Conservation (phyloP, 2,797 vertebrate genomes). For the Nasua narica region DNA sequence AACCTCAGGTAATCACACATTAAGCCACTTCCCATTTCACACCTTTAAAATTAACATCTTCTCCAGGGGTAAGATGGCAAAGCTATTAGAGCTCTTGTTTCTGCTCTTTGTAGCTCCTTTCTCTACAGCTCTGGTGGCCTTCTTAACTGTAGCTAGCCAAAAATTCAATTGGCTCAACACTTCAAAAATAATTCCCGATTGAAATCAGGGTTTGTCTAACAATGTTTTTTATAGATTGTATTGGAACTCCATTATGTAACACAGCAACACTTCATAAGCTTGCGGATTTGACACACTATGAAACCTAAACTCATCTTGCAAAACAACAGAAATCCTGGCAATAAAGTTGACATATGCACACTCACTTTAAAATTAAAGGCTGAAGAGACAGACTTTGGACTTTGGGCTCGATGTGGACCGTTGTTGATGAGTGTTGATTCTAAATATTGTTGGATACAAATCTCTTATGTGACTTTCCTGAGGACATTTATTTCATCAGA, state of each 20-base stretch:
- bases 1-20: neutral
- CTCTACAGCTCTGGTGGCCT: neutral
- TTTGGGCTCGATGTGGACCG: neutral
- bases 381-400: neutral
- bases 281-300: neutral
- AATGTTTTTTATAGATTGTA: neutral
- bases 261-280: neutral
- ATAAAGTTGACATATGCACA: neutral
- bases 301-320: slow-evolving; percentile 24
- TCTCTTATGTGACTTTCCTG: neutral
- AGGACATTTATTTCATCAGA: neutral
- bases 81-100: neutral
- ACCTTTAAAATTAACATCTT: slow-evolving; percentile 21
- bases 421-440: neutral
- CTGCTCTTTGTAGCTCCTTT: neutral
- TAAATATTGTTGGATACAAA: neutral
- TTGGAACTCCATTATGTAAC: neutral
- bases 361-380: slow-evolving; percentile 12
- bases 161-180: neutral
- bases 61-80: neutral
- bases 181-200: neutral
- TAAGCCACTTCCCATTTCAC: neutral
- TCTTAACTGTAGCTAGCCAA: neutral
- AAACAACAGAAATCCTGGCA: neutral
- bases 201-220: neutral